Evolutionary conservation across 2,888 invertebrate species (phyloP), one percentile per base, ranked within the genome.

Genomic region (Clepsis dumicolana): DNA sequence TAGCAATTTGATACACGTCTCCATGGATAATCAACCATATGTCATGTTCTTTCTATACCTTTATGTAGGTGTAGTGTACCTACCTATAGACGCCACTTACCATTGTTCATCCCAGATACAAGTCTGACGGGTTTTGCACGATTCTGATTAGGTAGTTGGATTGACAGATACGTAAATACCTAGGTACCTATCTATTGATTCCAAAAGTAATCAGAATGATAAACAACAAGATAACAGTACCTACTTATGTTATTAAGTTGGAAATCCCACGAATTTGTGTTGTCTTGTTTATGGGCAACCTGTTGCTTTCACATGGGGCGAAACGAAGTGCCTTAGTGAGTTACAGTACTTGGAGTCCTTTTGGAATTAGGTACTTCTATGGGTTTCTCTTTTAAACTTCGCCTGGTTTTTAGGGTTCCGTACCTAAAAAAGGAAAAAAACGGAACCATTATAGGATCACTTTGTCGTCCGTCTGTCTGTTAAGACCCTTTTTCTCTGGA

Each of bases 21-120:
- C 44, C 38, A 62, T 25, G 54, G 14, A 62, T 56, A 62, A 66
- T 62, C 54, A 25, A 54, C 66, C 66, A 66, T 66, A 62, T 62
- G 66, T 54, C 62, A 61, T 61, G 56, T 62, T 62, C 44, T 35
- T 48, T 50, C 27, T 50, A 29, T 54, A 61, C 32, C 44, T 48
- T 48, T 35, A 35, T 14, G 35, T n/a, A n/a, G n/a, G n/a, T n/a
- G n/a, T n/a, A n/a, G n/a, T n/a, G n/a, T n/a, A n/a, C n/a, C n/a
- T n/a, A n/a, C n/a, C n/a, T n/a, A 14, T 35, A 14, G 14, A 35
- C 14, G 14, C 21, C 24, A 32, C 3, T 18, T 38, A 24, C 5
- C 18, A 32, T 54, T 32, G 12, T 18, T 12, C 48, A 48, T 48
- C 48, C 48, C 21, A 21, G 18, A 48, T 48, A 48, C n/a, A 18